These are phyloP conservation scores for Pasiphila rectangulata DNA, from an alignment of 2,888 invertebrate species.

Conservation along the genomic window DNA sequence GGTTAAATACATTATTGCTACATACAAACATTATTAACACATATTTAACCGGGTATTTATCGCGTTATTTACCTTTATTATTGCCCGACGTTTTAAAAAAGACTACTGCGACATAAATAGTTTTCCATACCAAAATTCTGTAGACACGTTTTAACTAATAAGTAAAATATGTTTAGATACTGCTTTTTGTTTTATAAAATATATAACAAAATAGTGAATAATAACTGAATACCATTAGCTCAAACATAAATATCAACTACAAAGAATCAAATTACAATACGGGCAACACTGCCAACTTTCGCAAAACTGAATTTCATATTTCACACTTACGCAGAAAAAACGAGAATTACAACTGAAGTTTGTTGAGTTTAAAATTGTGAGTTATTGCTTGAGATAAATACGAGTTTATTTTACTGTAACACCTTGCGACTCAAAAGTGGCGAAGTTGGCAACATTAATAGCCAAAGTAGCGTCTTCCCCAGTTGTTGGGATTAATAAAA, in stretches of 20 bases:
- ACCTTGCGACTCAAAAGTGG: slow-evolving; percentile 68
- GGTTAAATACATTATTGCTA: too few species aligned
- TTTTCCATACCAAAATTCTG: too few species aligned
- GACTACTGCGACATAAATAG: too few species aligned
- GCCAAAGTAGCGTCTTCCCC: slow-evolving; percentile 58
- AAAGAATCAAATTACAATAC: slow-evolving; percentile 18
- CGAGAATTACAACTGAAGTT: slow-evolving; percentile 51
- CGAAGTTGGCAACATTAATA: slow-evolving; percentile 73
- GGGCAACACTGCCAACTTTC: slow-evolving; percentile 22
- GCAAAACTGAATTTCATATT: slow-evolving; percentile 37
- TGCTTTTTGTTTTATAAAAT: too few species aligned
- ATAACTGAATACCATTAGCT: too few species aligned
- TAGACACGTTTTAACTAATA: too few species aligned
- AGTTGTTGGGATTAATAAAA: slow-evolving; percentile 75
- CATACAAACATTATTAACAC: not conserved
- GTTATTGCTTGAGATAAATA: slow-evolving; percentile 57
- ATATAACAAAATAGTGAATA: too few species aligned
- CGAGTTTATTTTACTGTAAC: slow-evolving; percentile 65
- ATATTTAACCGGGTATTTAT: too few species aligned
- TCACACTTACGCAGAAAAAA: slow-evolving; percentile 49
- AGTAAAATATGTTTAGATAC: too few species aligned
- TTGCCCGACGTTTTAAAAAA: too few species aligned
- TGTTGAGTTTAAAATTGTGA: slow-evolving; percentile 35
- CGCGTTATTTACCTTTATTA: too few species aligned
- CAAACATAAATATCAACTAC: slow-evolving; percentile 13